Conservation (phyloP, 2,888 invertebrate species). For the Anthophora plumipes region DNA sequence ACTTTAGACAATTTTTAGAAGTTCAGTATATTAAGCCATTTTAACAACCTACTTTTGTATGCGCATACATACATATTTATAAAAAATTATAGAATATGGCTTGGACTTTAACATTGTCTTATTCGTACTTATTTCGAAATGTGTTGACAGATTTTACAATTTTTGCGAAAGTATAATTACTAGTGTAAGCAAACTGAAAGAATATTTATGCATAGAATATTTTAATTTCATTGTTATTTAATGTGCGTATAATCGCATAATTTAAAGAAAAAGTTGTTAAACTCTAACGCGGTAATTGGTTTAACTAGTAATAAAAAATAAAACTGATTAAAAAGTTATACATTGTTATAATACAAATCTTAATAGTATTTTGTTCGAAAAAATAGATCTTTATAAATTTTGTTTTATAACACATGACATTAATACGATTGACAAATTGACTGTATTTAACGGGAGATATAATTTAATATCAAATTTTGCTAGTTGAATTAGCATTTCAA, state of each 20-base stretch:
- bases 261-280: neutral
- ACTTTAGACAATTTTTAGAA: slow-evolving; percentile 35
- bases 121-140: slow-evolving; percentile 47
- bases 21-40: slow-evolving; percentile 37
- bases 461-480: slow-evolving; percentile 31
- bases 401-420: slow-evolving; percentile 27
- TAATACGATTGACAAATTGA: slow-evolving; percentile 20
- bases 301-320: slow-evolving; percentile 40
- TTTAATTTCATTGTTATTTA: slow-evolving; percentile 21
- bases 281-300: slow-evolving; percentile 13
- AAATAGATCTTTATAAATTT: slow-evolving; percentile 42
- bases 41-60: slow-evolving; percentile 27
- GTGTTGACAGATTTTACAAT: slow-evolving; percentile 18
- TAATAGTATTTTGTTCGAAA: slow-evolving; percentile 30
- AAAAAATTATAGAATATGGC: slow-evolving; percentile 35
- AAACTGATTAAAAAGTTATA: slow-evolving; percentile 28
- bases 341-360: slow-evolving; percentile 18
- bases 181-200: slow-evolving; percentile 2
- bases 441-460: slow-evolving; percentile 22
- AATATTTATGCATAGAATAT: slow-evolving; percentile 31
- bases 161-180: slow-evolving; percentile 14
- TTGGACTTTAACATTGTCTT: slow-evolving; percentile 33
- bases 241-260: slow-evolving; percentile 16
- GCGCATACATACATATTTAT: slow-evolving; percentile 29
- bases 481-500: neutral